Evolutionary conservation across 2,113 vertebrate genomes (phyloP).

Genomic region (Aegypius monachus): DNA sequence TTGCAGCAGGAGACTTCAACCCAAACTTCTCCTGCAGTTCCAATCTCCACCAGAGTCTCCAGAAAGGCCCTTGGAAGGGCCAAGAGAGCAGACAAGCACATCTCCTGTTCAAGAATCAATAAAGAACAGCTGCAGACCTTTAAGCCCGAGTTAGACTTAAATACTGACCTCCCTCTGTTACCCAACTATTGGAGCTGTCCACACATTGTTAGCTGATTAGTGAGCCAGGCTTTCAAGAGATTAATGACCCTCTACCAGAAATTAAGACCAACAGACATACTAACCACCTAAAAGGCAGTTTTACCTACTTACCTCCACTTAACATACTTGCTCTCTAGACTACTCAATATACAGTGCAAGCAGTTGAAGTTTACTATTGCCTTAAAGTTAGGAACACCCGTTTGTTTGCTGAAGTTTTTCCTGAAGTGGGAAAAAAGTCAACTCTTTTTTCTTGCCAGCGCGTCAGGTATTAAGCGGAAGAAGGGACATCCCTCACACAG

Average conservation of each 20-base stretch:
- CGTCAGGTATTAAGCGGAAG: background rate
- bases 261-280: background rate
- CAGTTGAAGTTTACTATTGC: background rate
- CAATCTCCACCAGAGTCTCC: background rate
- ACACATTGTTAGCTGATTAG: background rate
- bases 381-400: background rate
- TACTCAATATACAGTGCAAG: background rate
- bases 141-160: background rate
- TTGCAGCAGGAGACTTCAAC: background rate
- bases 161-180: background rate
- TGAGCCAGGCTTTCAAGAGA: background rate
- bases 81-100: background rate
- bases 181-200: background rate
- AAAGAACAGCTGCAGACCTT: background rate
- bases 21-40: background rate
- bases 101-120: background rate
- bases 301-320: background rate
- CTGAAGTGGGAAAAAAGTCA: background rate
- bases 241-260: background rate
- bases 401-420: background rate
- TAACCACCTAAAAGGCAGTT: background rate
- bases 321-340: background rate
- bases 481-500: background rate
- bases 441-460: background rate
- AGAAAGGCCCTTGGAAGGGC: background rate